These are phyloP conservation scores for Tenodera sinensis DNA, from an alignment of 2,888 invertebrate genomes.

Conservation along the genomic window DNA sequence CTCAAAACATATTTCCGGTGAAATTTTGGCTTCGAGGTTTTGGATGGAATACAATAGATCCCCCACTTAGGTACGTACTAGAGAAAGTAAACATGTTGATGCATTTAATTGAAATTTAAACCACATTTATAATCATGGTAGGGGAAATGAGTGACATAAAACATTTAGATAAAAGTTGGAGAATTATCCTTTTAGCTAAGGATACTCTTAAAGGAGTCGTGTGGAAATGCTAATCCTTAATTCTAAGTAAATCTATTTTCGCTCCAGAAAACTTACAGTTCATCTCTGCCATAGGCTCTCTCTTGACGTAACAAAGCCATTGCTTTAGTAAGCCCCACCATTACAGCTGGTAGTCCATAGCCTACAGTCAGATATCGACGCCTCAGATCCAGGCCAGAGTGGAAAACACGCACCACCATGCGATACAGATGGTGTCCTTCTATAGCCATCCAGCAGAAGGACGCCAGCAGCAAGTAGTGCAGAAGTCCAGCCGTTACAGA, in stretches of 20 bases:
- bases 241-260: background rate
- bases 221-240: too few relatives aligned
- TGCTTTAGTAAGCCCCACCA: constrained; percentile 29
- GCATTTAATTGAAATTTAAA: too few relatives aligned
- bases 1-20: too few relatives aligned
- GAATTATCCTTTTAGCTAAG: too few relatives aligned
- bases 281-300: constrained; percentile 33
- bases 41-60: too few relatives aligned
- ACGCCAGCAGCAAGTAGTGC: constrained; percentile 48
- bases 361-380: constrained; percentile 45
- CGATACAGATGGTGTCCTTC: constrained; percentile 51
- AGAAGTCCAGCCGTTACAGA: constrained; percentile 44
- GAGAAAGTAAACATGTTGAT: too few relatives aligned
- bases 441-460: constrained; percentile 52
- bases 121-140: too few relatives aligned
- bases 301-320: constrained; percentile 24
- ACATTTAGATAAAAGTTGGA: too few relatives aligned
- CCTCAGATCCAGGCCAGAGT: constrained; percentile 43
- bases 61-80: too few relatives aligned
- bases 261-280: constrained; percentile 31
- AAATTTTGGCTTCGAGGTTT: too few relatives aligned
- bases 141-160: too few relatives aligned
- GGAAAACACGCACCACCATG: constrained; percentile 49
- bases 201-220: too few relatives aligned
- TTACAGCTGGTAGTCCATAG: constrained; percentile 41